Conservation (phyloP, 2,797 vertebrate species). For the Enteromius trimaculatus region DNA sequence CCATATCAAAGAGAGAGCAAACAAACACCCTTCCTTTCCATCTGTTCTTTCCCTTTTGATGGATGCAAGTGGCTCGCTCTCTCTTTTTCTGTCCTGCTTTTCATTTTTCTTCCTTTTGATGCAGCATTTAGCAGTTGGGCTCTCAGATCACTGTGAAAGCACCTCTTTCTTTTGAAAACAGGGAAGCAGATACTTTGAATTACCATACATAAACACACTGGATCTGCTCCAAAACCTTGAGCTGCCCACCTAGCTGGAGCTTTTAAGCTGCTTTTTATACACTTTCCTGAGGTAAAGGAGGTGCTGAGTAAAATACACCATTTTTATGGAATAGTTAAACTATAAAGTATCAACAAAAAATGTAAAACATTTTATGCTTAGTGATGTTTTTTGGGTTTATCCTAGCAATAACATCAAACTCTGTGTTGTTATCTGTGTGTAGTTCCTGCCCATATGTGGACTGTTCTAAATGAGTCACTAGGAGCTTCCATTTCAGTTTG, state of each 20-base stretch:
- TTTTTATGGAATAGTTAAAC: not conserved
- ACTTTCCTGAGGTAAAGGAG: not conserved
- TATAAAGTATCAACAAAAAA: not conserved
- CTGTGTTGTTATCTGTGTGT: not conserved
- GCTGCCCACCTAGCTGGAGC: not conserved
- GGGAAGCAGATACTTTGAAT: not conserved
- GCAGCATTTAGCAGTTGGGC: conserved; percentile 17
- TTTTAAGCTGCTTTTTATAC: not conserved
- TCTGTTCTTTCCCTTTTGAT: conserved; percentile 42
- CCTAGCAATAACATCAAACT: not conserved
- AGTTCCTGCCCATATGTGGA: not conserved
- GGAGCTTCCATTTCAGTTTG: not conserved
- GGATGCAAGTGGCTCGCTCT: conserved; percentile 16
- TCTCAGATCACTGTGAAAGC: conserved; percentile 31
- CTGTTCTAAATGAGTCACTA: not conserved
- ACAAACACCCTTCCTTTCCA: conserved; percentile 40
- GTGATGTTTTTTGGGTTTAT: not conserved
- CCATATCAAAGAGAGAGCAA: conserved; percentile 50
- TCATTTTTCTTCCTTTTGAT: conserved; percentile 27
- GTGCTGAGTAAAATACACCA: not conserved
- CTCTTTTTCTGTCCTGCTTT: not conserved
- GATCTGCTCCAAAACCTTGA: not conserved
- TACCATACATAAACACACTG: not conserved
- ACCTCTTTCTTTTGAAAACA: not conserved
- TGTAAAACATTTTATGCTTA: not conserved